Evolutionary conservation across 1,140 invertebrate genomes (phyloP).

Genomic region (Phymorhynchus buccinoides): DNA sequence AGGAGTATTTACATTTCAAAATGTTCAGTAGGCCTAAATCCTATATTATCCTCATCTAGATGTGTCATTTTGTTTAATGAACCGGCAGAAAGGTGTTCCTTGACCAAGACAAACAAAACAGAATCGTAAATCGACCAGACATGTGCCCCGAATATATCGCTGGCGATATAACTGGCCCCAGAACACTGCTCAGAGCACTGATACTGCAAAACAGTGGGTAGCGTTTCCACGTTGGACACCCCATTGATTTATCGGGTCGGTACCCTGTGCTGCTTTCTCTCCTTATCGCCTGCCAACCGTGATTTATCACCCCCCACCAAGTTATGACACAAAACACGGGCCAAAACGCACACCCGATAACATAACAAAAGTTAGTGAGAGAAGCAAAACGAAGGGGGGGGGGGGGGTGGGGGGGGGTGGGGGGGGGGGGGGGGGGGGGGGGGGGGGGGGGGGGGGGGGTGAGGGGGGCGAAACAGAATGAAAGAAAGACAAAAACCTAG

Average conservation of each 20-base stretch:
- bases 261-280: constrained; percentile 13
- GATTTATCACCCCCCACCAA: constrained; percentile 12
- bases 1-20: too few relatives aligned
- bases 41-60: too few relatives aligned
- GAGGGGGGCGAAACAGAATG: too few relatives aligned
- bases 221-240: background rate
- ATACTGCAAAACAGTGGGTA: constrained; percentile 4
- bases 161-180: background rate
- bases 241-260: background rate
- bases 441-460: too few relatives aligned
- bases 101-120: background rate
- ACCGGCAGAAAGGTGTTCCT: too few relatives aligned
- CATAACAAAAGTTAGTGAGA: constrained; percentile 5
- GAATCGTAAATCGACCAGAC: background rate
- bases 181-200: background rate
- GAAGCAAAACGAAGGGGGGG: too few relatives aligned
- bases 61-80: too few relatives aligned
- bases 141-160: background rate
- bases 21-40: too few relatives aligned
- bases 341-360: constrained; percentile 28
- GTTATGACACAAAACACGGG: constrained; percentile 34
- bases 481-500: constrained; percentile 9
- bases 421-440: too few relatives aligned
- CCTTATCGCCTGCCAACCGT: constrained; percentile 30
- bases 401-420: too few relatives aligned